phyloP scores from a whole-genome alignment of 2,113 vertebrate species.

The Ursus arctos region DNA sequence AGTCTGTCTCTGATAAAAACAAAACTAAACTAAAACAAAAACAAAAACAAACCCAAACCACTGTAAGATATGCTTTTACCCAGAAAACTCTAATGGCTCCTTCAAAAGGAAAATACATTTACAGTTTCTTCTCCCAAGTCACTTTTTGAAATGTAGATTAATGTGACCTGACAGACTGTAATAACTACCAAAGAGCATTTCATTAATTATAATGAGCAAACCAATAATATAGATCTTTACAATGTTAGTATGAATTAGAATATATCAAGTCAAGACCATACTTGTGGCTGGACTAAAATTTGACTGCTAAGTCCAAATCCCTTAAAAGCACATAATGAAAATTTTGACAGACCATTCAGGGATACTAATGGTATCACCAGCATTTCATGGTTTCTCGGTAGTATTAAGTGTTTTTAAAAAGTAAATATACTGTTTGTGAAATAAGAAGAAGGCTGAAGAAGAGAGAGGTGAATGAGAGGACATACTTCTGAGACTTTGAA shows the following conservation, averaged over 20 bases:
- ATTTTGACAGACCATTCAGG: not conserved
- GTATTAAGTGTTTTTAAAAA: not conserved
- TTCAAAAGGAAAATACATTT: constrained; percentile 50
- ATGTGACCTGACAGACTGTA: constrained; percentile 35
- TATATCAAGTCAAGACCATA: not conserved
- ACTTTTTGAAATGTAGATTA: constrained; percentile 56
- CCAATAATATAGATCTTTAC: not conserved
- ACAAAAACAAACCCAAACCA: too few species aligned
- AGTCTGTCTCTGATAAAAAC: not conserved
- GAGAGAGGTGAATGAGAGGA: not conserved
- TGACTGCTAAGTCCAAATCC: not conserved
- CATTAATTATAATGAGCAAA: constrained; percentile 50
- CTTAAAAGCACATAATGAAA: not conserved
- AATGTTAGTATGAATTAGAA: constrained; percentile 20
- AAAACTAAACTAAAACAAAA: not conserved
- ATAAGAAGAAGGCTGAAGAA: not conserved
- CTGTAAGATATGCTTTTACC: constrained; percentile 5
- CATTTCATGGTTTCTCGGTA: not conserved
- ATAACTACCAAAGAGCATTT: constrained; percentile 37
- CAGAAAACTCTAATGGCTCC: not conserved
- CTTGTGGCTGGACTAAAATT: constrained; percentile 21
- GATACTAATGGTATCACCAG: not conserved
- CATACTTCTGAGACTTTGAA: constrained; percentile 26
- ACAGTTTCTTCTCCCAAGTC: constrained; percentile 2
- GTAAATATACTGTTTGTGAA: not conserved